Percentiles rank a stretch among this genome's conserved stretches.
These are phyloP conservation scores for Plodia interpunctella DNA, from an alignment of 1,140 invertebrate genomes.

Conservation along the genomic window DNA sequence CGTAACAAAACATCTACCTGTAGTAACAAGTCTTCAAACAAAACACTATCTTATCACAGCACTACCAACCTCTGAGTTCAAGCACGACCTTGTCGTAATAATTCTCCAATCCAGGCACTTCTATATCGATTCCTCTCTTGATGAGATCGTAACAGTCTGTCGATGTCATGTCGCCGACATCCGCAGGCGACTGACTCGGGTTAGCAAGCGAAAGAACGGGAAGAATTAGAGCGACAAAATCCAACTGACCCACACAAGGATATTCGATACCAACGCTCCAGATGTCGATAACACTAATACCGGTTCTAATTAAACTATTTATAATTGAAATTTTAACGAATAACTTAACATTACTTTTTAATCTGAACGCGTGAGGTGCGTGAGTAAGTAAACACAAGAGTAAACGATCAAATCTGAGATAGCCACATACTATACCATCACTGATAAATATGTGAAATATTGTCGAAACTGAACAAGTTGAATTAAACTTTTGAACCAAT, in stretches of 20 bases:
- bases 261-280: slow-evolving; percentile 69
- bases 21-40: background rate
- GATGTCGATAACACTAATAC: slow-evolving; percentile 61
- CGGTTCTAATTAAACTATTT: slow-evolving; percentile 39
- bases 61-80: slow-evolving; percentile 76
- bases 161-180: slow-evolving; percentile 68
- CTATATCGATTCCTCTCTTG: slow-evolving; percentile 64
- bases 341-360: background rate
- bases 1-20: background rate
- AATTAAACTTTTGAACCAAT: slow-evolving; percentile 19
- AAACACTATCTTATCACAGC: slow-evolving; percentile 22
- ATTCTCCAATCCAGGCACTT: slow-evolving; percentile 71
- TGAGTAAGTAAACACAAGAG: slow-evolving; percentile 2
- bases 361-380: background rate
- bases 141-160: slow-evolving; percentile 73
- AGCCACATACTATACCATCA: slow-evolving; percentile 3
- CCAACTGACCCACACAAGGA: slow-evolving; percentile 60
- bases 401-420: slow-evolving; percentile 10
- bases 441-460: slow-evolving; percentile 14
- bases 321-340: slow-evolving; percentile 14
- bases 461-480: background rate
- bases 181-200: slow-evolving; percentile 37
- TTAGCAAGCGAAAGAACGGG: slow-evolving; percentile 46
- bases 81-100: slow-evolving; percentile 78
- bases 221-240: slow-evolving; percentile 73